Evolutionary conservation across 2,113 vertebrate species (phyloP), one percentile per base, ranked within the genome.

Genomic region (Atlantisia rogersi): DNA sequence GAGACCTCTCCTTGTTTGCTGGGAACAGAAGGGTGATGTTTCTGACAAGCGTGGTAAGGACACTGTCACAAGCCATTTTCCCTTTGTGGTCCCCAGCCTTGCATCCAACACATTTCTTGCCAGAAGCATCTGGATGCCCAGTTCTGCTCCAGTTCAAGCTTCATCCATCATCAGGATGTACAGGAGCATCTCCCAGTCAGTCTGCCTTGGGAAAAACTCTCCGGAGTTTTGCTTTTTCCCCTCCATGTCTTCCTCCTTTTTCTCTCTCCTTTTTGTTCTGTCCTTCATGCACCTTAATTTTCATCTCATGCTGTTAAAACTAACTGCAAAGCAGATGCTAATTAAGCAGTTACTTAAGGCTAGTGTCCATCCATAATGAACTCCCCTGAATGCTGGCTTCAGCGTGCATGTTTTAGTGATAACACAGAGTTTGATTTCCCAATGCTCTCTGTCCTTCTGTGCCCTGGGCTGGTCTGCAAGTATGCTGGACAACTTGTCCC

Each of bases 31-130:
- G 9, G 32, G 44, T 60, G 44, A 4, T 40, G 50, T 55, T 75
- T 79, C 56, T 88, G 46, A 60, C 11, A 39, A 22, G 50, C 0
- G 1, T 39, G 29, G 28, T 31, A 42, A 37, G 56, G 42, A 58
- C 42, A n/a, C 28, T 44, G 25, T 7, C 4, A 29, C 1, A 1
- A 77, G 17, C 22, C 58, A 15, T 88, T 83, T 68, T 19, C 53
- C 48, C 1, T 0, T 46, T 46, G 20, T 35, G 16, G 26, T 62
- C 31, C 50, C 28, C 50, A 74, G 11, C 4, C 2, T n/a, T 32
- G 42, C 48, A 29, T 32, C 52, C 20, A 40, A 6, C 39, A 25
- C 0, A 0, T 35, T n/a, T 46, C 32, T 26, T 35, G 6, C 35
- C 56, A 82, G 52, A 58, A 17, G 35, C 5, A 22, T 28, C 15